Evolutionary conservation across 2,888 invertebrate genomes (phyloP).

Genomic region (Blastobasis lacticolella): DNA sequence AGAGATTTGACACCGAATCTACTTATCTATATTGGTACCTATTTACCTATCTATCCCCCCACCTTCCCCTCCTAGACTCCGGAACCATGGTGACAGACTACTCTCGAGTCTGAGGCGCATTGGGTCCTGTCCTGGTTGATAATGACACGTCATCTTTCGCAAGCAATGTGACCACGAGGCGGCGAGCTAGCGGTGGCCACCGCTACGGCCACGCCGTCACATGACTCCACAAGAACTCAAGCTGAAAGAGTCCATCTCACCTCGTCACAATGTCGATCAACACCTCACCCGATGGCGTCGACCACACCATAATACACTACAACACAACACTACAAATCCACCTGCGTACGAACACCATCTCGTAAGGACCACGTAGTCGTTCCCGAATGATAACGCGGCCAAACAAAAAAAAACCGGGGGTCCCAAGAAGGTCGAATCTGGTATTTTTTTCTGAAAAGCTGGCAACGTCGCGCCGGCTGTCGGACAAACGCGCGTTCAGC

Average conservation of each 20-base stretch:
- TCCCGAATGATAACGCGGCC: constrained; percentile 70
- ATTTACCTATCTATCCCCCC: no score
- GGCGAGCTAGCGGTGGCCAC: no score
- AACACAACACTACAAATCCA: constrained; percentile 55
- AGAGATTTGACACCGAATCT: no score
- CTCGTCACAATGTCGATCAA: constrained; percentile 67
- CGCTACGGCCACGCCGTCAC: constrained; percentile 17
- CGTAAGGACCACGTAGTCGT: constrained; percentile 63
- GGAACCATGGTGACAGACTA: no score
- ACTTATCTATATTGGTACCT: no score
- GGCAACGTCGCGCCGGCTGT: constrained; percentile 65
- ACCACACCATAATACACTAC: constrained; percentile 71
- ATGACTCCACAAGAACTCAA: constrained; percentile 18
- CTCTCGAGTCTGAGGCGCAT: no score
- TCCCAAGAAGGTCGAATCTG: constrained; percentile 74
- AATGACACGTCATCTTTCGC: constrained; percentile 7
- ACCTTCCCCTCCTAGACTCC: no score
- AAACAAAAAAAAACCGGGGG: constrained; percentile 70
- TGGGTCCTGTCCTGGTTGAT: neutral
- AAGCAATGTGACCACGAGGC: constrained; percentile 8
- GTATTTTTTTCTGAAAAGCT: constrained; percentile 69
- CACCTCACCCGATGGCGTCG: constrained; percentile 65
- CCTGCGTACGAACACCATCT: constrained; percentile 57
- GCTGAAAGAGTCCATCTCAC: constrained; percentile 26
- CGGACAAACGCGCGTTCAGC: constrained; percentile 68